Base-by-base conservation (phyloP, 1,140 invertebrate genomes). In the Phthorimaea operculella region DNA sequence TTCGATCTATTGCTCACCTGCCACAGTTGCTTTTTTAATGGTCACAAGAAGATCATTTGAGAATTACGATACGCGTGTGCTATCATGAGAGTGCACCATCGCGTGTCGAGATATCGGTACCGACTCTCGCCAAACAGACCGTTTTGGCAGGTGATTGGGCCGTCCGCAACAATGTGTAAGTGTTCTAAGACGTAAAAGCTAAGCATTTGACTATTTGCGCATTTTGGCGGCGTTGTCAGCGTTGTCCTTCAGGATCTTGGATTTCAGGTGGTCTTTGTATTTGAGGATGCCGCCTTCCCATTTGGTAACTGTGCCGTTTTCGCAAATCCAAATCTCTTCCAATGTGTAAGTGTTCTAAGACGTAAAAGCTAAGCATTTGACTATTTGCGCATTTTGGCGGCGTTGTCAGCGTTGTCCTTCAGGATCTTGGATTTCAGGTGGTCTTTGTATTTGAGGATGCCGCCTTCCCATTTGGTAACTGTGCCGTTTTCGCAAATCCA, bases 261-360 rank as follows among this genome's bases (percentile, higher is more conserved):
- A 89, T 64, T 96, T 96, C 28, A 99, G 88, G 80, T 96, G 93
- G 68, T 98, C 93, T 86, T 99, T 99, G 87, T 99, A 99, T 48
- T 92, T 90, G 64, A 96, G 89, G 86, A 99, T 99, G 65, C 94
- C 94, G 18, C 96, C 96, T 60, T 96, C 89, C 97, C 98, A 99
- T 86, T 99, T 99, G 2, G 96, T 99, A 11, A 98, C 92, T 8
- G 92, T 94, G 66, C 93, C 93, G 66, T 99, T 96, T 77, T 99
- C 97, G 83, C 98, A 99, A 14, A 99, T 92, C 98, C 98, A 99
- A 81, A 99, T 99, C 86, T 98, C 97, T 86, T 99, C 92, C 7
- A 12, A 36, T 36, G 12, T 8, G 7, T 8, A 8, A 36, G 12
- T 36, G 34, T 36, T 8, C 15, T n/a, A n/a, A n/a, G n/a, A n/a